These are phyloP conservation scores for Turnix velox DNA, from an alignment of 2,113 vertebrate genomes.

Conservation along the genomic window DNA sequence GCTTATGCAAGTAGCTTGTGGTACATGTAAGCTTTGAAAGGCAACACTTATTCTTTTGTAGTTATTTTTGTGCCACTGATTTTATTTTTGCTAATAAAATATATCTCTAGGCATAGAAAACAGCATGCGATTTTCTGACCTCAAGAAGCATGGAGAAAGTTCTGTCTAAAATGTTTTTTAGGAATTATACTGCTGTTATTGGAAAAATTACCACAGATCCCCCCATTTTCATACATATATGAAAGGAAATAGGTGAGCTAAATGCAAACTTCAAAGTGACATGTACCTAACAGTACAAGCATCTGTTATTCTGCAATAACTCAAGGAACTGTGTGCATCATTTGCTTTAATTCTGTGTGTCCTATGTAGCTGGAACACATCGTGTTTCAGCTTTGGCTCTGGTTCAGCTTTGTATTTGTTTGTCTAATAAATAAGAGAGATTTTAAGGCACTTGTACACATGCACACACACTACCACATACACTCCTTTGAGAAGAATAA, in stretches of 20 bases:
- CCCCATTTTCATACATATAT: background rate
- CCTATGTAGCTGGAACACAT: background rate
- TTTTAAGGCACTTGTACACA: too few species aligned
- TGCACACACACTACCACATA: background rate
- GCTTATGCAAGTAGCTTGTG: background rate
- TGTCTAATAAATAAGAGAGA: background rate
- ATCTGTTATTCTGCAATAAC: background rate
- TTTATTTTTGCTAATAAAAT: background rate
- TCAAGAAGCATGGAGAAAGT: background rate
- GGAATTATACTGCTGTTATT: background rate
- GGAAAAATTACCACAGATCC: background rate
- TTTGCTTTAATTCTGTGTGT: background rate
- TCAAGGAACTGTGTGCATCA: background rate
- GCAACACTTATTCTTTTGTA: background rate
- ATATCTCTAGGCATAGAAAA: background rate
- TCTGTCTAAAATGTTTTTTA: background rate
- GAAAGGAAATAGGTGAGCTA: background rate
- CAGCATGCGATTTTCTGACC: background rate
- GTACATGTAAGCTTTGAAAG: background rate
- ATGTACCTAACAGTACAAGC: background rate
- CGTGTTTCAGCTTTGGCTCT: background rate
- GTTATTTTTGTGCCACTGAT: background rate
- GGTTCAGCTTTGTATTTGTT: background rate
- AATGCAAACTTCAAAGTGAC: background rate
- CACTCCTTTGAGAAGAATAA: background rate